Percentiles rank a stretch among this genome's conserved stretches.
Evolutionary conservation across 1,140 invertebrate genomes (phyloP).

Genomic region (Grapholita molesta): DNA sequence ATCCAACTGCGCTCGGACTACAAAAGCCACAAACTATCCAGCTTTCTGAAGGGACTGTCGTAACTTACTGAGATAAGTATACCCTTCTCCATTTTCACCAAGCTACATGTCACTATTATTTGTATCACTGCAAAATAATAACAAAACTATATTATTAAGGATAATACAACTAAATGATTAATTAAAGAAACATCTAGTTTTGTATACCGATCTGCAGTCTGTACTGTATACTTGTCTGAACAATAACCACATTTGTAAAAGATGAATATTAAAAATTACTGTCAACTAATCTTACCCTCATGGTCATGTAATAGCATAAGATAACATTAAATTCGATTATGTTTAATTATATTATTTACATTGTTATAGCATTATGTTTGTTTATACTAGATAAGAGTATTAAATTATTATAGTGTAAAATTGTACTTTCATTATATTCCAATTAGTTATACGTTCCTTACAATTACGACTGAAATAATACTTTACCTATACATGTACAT

Average conservation of each 20-base stretch:
- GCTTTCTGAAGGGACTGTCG: conserved; percentile 80
- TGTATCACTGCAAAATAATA: no score
- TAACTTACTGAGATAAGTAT: no score
- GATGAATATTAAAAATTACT: background rate
- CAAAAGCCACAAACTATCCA: conserved; percentile 90
- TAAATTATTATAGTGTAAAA: background rate
- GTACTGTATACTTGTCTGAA: background rate
- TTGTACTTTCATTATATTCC: background rate
- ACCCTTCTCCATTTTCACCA: no score
- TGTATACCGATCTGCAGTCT: no score
- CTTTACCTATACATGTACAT: no score
- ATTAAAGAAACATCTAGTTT: no score
- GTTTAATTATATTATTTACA: conserved; percentile 8
- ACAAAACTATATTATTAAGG: no score
- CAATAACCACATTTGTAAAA: background rate
- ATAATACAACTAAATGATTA: no score
- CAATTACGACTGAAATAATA: no score
- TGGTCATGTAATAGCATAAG: background rate
- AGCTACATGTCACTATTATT: no score
- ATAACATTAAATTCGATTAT: conserved; percentile 3
- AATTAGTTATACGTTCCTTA: no score
- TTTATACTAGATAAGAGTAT: background rate
- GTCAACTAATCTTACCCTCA: background rate
- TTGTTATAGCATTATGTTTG: conserved; percentile 10
- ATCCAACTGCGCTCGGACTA: conserved; percentile 96